A percentile compares a stretch with the other conserved stretches of the same genome.
These are phyloP conservation scores for Myanophis thanlyinensis DNA, from an alignment of 2,113 vertebrate species.

Conservation along the genomic window DNA sequence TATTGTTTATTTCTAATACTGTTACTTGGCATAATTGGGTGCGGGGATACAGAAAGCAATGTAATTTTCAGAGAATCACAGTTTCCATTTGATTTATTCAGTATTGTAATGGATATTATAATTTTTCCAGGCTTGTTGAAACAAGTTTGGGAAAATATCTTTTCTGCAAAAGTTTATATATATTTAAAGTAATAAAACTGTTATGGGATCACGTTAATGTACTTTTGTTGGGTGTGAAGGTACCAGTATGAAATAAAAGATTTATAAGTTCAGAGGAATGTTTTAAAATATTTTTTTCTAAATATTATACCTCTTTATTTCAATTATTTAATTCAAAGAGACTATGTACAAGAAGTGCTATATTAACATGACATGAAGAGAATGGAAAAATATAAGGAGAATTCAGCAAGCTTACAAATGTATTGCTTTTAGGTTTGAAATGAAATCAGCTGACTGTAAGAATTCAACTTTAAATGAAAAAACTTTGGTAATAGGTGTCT, in stretches of 20 bases:
- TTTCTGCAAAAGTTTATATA: neutral
- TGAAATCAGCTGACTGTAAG: neutral
- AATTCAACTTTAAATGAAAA: neutral
- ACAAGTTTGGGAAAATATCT: neutral
- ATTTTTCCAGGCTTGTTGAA: neutral
- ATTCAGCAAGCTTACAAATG: neutral
- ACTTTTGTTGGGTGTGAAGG: neutral
- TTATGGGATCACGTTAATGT: neutral
- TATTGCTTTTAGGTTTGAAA: neutral
- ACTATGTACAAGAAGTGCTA: neutral
- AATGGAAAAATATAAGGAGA: neutral
- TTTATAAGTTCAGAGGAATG: neutral
- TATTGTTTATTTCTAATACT: neutral
- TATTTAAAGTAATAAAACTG: neutral
- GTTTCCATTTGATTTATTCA: neutral
- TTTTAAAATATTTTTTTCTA: neutral
- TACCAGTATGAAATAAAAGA: neutral
- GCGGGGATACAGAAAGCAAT: neutral
- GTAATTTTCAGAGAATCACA: neutral
- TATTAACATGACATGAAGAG: neutral
- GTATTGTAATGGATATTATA: neutral
- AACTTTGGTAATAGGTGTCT: neutral
- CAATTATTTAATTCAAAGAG: too few relatives aligned
- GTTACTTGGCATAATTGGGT: neutral
- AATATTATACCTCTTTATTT: neutral